Evolutionary conservation across 2,797 vertebrate species (phyloP), one percentile per base, ranked within the genome.

Genomic region (Artibeus lituratus): DNA sequence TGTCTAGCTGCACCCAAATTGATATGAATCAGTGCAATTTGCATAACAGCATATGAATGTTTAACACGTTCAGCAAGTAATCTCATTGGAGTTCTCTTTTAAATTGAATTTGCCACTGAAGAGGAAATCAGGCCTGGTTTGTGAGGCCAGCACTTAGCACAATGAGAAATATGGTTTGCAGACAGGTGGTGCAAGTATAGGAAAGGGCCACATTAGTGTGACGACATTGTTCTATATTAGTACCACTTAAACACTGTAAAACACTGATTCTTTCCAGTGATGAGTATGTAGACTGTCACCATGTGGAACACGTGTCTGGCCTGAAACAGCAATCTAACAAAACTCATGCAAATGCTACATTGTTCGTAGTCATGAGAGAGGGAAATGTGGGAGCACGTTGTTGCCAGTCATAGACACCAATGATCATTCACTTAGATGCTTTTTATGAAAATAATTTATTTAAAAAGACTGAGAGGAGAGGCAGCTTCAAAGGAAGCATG

Each of bases 21-120:
- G 65, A 80, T 94, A 26, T 96, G 94, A 96, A 87, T 97, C 89
- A 94, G 6, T 90, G 69, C 67, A 80, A 2, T 95, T 96, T 96
- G 74, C 57, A 29, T 96, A 94, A 95, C 57, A 90, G 81, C 73
- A 94, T 96, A 85, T 96, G 92, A 96, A 94, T 95, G 94, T 94
- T 96, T 94, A 97, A 97, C 81, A 90, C 85, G 74, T 94, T 89
- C 72, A 72, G 62, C 84, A 92, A 93, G 76, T 95, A 82, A 87
- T 91, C 59, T 73, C 87, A 51, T 22, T 80, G 59, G 57, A 80
- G 39, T 93, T 95, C 76, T 95, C 15, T 74, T 89, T 91, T 77
- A 96, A 96, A 97, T 96, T 91, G 76, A 21, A 77, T 96, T 97
- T 94, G 42, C 44, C 53, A 82, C 65, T 84, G 26, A 94, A 91